Percentiles rank a stretch among this genome's conserved stretches.
These are phyloP conservation scores for Sylvicapra grimmia DNA, from an alignment of 2,113 vertebrate species.

Conservation along the genomic window DNA sequence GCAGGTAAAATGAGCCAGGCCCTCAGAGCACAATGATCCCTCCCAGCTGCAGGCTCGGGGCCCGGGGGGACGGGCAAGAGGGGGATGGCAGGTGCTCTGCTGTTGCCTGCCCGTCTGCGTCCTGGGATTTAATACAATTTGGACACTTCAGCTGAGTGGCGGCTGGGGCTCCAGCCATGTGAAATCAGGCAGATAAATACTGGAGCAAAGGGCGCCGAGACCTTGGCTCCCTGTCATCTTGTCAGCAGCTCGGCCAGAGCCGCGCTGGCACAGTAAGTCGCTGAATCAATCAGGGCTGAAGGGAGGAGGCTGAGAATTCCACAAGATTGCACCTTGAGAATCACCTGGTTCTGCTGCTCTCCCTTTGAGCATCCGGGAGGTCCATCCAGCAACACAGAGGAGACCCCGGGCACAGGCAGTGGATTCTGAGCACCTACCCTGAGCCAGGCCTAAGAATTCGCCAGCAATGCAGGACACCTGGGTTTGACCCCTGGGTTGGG, in stretches of 20 bases:
- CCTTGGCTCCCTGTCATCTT: constrained; percentile 24
- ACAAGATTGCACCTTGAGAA: background rate
- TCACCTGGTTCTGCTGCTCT: background rate
- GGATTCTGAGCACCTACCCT: background rate
- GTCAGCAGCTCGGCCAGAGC: background rate
- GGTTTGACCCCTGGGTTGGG: background rate
- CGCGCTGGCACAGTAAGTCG: fast-evolving
- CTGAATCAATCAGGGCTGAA: background rate
- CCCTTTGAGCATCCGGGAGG: too few relatives aligned
- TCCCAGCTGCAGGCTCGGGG: background rate
- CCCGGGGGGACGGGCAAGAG: background rate
- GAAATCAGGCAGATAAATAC: constrained; percentile 45
- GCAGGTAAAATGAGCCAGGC: background rate
- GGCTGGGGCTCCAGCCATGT: background rate
- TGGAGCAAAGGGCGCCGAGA: background rate
- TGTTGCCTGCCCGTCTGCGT: background rate
- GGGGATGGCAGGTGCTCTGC: background rate
- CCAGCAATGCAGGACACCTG: background rate
- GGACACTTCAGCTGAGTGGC: constrained; percentile 29
- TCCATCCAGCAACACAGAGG: background rate
- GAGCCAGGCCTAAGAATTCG: background rate
- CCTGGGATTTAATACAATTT: constrained; percentile 16
- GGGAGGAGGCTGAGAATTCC: background rate
- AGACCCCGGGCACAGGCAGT: background rate
- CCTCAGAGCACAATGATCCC: background rate